phyloP scores from a whole-genome alignment of 2,888 invertebrate species.

The Chrysotoxum bicinctum region DNA sequence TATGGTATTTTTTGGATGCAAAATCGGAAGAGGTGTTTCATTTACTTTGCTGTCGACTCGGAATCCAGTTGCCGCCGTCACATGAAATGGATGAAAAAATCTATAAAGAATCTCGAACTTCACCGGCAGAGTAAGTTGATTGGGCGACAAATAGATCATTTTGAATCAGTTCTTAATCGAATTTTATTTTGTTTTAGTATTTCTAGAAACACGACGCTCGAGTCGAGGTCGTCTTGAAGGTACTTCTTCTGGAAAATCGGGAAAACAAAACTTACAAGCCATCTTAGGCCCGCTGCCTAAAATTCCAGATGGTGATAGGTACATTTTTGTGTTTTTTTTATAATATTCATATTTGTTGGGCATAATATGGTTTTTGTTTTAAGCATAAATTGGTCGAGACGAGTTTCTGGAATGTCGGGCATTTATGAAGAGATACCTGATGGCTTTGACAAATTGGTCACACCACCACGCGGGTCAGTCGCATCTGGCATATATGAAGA shows the following conservation, averaged over 20 bases:
- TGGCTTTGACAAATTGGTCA: conserved; percentile 62
- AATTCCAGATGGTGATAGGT: conserved; percentile 77
- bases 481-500: conserved; percentile 82
- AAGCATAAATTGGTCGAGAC: conserved; percentile 75
- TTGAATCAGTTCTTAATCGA: not conserved
- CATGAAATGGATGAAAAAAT: conserved; percentile 81
- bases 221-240: conserved; percentile 75
- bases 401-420: conserved; percentile 79
- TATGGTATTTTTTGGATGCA: conserved; percentile 82
- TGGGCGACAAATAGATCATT: not conserved
- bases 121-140: conserved; percentile 77
- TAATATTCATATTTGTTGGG: not conserved
- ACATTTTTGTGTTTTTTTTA: not conserved
- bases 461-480: conserved; percentile 78
- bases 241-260: conserved; percentile 32
- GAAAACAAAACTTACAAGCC: conserved; percentile 73
- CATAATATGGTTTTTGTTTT: not conserved
- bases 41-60: conserved; percentile 81
- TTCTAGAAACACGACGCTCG: conserved; percentile 78
- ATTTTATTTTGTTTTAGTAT: conserved; percentile 73
- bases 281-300: conserved; percentile 80
- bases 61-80: conserved; percentile 79
- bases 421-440: conserved; percentile 81
- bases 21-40: conserved; percentile 80
- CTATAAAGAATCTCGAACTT: conserved; percentile 80